Evolutionary conservation across 2,888 invertebrate species (phyloP), one percentile per base, ranked within the genome.

Genomic region (Coenonympha glycerion): DNA sequence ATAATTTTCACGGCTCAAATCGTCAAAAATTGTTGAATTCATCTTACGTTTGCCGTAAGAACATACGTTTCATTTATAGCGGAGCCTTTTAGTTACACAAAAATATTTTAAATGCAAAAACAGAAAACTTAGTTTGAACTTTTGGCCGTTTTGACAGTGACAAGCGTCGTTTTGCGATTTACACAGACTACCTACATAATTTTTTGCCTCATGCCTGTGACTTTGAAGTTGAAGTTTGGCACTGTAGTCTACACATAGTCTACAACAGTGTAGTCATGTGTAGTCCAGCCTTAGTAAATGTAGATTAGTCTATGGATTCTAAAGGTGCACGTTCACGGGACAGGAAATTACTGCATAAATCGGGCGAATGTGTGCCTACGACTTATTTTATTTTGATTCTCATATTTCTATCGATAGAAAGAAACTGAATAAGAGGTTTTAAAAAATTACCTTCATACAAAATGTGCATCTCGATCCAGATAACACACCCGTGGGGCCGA

Each of bases 1-100:
- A 62, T 83, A 74, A 64, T 78, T 65, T 66, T 84, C 81, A 61
- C 77, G 76, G 62, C 70, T 70, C 59, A 78, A 67, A 71, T 84
- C 83, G 56, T 81, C 79, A 64, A 72, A 78, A 67, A 73, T 66
- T 73, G 72, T 70, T 63, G 86, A 86, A 85, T 86, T 80, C 86
- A 87, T 87, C 69, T 82, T 87, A 82, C 65, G 65, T 61, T 57
- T 41, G n/a, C 45, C 41, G 6, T 24, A 61, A 58, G 64, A 54
- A 9, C 39, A 39, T 39, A 61, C 62, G 64, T 60, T 63, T 57
- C 47, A 58, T 60, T 24, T 11, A 24, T 0, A 6, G 19, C 45
- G 30, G 30, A 18, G 39, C 24, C 49, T 49, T 28, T 16, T 16
- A 39, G 6, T 28, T 33, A 3, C 8, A 39, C 3, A 34, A n/a